phyloP scores from a whole-genome alignment of 2,113 vertebrate genomes.

The Copsychus sechellarum region DNA sequence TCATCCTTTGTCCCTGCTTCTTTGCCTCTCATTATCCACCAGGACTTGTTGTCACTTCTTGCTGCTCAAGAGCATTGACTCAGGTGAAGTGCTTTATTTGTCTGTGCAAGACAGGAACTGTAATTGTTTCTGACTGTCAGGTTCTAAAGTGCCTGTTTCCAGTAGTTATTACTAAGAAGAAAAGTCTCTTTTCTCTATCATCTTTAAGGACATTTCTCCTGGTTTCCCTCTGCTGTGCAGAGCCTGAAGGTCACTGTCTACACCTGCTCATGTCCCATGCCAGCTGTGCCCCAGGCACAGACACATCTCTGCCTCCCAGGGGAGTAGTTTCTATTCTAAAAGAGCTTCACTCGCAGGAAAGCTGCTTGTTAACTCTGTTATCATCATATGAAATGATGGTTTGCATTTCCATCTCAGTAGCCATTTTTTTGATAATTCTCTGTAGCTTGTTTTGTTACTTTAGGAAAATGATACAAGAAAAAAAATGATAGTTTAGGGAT shows the following conservation, averaged over 20 bases:
- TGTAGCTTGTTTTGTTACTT: neutral
- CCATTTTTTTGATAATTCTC: neutral
- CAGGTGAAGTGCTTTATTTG: neutral
- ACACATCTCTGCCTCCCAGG: neutral
- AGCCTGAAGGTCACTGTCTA: neutral
- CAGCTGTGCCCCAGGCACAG: neutral
- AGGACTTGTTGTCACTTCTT: neutral
- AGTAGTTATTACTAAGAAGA: neutral
- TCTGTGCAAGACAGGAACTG: neutral
- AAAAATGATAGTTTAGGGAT: neutral
- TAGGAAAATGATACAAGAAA: neutral
- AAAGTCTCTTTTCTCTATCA: neutral
- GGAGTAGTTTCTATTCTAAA: neutral
- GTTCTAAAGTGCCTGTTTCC: neutral
- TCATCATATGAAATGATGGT: neutral
- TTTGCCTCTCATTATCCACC: neutral
- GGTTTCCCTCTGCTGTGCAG: neutral
- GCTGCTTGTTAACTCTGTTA: neutral
- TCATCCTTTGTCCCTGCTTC: neutral
- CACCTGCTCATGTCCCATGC: neutral
- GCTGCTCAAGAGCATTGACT: neutral
- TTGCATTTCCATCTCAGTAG: neutral
- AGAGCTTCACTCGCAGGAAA: neutral
- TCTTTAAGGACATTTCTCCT: neutral
- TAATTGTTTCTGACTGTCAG: neutral